Evolutionary conservation across 2,888 invertebrate species (phyloP), one percentile per base, ranked within the genome.

Genomic region (Catocala nupta): DNA sequence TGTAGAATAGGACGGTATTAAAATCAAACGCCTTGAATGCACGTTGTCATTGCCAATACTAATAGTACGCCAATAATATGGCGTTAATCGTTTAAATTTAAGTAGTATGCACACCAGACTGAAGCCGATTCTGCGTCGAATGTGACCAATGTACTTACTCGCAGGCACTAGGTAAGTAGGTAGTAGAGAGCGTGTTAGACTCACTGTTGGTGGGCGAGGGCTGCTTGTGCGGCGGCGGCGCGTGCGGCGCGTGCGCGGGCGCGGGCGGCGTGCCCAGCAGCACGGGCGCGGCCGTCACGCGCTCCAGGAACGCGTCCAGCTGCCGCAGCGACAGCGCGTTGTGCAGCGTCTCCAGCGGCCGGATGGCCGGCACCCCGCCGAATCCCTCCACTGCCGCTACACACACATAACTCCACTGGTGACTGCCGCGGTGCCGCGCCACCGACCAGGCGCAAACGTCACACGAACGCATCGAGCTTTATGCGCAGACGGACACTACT

Each of bases 271-370:
- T 96, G 76, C 96, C 95, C 78, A 96, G 96, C 73, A 97, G 91
- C 62, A 90, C 92, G 63, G 96, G 96, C 57, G 96, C 96, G 42
- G 96, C 95, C 12, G 98, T 97, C 95, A 98, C 97, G 78, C 96
- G 96, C 82, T 98, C 97, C 88, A 99, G 94, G 91, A 99, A 99
- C 50, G 93, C 95, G 89, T 99, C 99, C 81, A 99, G 94, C 88
- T 99, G 98, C 49, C 97, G 96, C 83, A 99, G 95, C 55, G 99
- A 99, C 75, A 99, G 94, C 53, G 99, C 98, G 93, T 99, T 99
- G 95, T 99, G 99, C 66, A 99, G 95, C 5, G 99, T 99, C 95
- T 99, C 99, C 88, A 99, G 93, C 1, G 99, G 99, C 42, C 99
- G 96, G 79, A 99, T 98, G 1, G 99, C 97, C 34, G 99, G 99